A percentile compares a stretch with the other conserved stretches of the same genome.
Conservation (phyloP, 2,888 invertebrate genomes). For the Iphiclides podalirius region DNA sequence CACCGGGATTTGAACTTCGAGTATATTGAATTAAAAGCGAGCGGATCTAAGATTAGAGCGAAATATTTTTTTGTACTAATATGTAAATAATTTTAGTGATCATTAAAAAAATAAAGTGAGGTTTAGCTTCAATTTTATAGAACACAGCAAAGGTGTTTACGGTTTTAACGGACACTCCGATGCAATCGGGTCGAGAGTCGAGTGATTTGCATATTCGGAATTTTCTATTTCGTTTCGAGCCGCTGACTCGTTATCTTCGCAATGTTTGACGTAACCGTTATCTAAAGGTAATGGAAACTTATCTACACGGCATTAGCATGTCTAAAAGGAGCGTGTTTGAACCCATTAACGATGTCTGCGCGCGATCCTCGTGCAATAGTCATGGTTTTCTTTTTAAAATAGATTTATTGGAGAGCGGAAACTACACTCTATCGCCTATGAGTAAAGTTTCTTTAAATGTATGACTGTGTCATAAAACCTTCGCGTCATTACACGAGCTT, state of each 20-base stretch:
- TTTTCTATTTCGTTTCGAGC: conserved; percentile 24
- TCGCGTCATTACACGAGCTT: too few relatives aligned
- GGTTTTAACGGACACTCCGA: conserved; percentile 2
- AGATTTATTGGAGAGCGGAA: background rate
- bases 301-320: conserved; percentile 6
- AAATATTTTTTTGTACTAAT: too few relatives aligned
- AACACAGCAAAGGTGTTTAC: background rate
- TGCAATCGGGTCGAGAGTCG: conserved; percentile 25
- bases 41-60: too few relatives aligned
- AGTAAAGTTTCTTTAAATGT: too few relatives aligned
- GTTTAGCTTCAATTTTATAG: conserved; percentile 11
- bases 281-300: conserved; percentile 14
- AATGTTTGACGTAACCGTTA: conserved; percentile 15
- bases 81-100: too few relatives aligned
- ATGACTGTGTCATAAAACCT: too few relatives aligned
- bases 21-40: too few relatives aligned
- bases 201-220: conserved; percentile 29
- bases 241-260: conserved; percentile 2
- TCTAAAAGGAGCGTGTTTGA: conserved; percentile 3
- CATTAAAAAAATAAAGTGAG: too few relatives aligned
- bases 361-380: background rate
- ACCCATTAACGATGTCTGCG: background rate
- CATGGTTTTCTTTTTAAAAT: background rate
- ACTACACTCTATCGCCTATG: background rate
- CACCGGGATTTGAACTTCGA: too few relatives aligned